Percentiles rank a stretch among this genome's conserved stretches.
phyloP scores from a whole-genome alignment of 2,113 vertebrate genomes.

The Syngnathus scovelli region DNA sequence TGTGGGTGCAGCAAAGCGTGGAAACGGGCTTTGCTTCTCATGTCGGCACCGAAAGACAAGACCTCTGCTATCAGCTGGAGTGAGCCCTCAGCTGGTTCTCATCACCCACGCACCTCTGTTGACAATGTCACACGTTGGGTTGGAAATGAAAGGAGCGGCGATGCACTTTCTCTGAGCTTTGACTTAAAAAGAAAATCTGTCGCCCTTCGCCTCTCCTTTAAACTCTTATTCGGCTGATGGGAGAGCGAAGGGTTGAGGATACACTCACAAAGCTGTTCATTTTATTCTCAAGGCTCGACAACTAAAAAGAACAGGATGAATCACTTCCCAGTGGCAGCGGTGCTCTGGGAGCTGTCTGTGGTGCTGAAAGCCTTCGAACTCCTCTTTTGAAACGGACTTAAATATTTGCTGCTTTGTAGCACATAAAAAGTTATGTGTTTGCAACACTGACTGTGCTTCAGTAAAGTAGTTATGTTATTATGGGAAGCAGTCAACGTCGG shows the following conservation, averaged over 20 bases:
- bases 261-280: not conserved
- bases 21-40: conserved; percentile 32
- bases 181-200: conserved; percentile 18
- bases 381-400: not conserved
- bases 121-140: conserved; percentile 32
- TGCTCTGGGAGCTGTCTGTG: conserved; percentile 22
- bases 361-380: conserved; percentile 20
- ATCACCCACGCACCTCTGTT: conserved; percentile 21
- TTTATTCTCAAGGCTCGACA: not conserved
- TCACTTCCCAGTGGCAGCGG: not conserved
- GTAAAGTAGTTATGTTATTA: too few species aligned
- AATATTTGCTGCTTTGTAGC: not conserved
- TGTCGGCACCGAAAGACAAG: conserved; percentile 22
- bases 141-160: conserved; percentile 24
- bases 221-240: not conserved
- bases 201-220: not conserved
- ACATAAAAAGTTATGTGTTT: not conserved
- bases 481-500: too few species aligned
- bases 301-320: not conserved
- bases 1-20: conserved; percentile 53
- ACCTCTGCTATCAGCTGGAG: conserved; percentile 33
- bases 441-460: too few species aligned
- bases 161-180: conserved; percentile 14
- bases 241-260: not conserved
- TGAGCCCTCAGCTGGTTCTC: conserved; percentile 20